Evolutionary conservation across 2,888 invertebrate species (phyloP), one percentile per base, ranked within the genome.

Genomic region (Parnassius orleans): DNA sequence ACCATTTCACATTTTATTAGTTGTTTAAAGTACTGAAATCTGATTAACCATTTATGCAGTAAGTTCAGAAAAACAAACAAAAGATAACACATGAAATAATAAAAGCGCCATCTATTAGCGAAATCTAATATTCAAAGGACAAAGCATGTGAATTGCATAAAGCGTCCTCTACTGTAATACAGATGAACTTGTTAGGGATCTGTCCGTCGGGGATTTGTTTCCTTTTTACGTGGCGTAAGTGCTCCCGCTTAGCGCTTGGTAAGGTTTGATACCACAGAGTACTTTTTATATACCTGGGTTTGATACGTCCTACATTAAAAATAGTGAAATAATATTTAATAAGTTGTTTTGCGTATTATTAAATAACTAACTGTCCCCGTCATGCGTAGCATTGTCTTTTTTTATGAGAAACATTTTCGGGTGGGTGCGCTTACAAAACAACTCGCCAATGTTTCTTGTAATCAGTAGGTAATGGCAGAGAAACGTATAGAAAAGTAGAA

Each of bases 91-190:
- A 33, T 33, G 33, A 33, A 33, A 33, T 7, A 5, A 33, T 24
- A 33, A 7, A 33, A 57, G 53, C 57, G 61, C 61, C 61, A 62
- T 50, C 61, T 62, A 10, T 50, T 46, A 43, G 19, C 1, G 7
- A n/a, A 9, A 52, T 52, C 1, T 41, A 12, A 41, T 12, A 41
- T n/a, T 52, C 33, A 41, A 41, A 33, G 11, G 12, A 10, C 9
- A 15, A 11, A 9, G 33, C 3, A 10, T 14, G 7, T 10, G 9
- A 44, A 24, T 3, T 3, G 1, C 9, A 12, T 3, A 53, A 44
- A 57, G 62, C 53, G 62, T 3, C 62, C 43, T 63, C 62, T 63
- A n/a, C 50, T 11, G 33, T 15, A n/a, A 15, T n/a, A 42, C 43
- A 15, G 10, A 10, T 5, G 54, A 51, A 63, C 61, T 53, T 14